Evolutionary conservation across 2,797 vertebrate genomes (phyloP), one percentile per base, ranked within the genome.

Genomic region (Microctenopoma lineatum): DNA sequence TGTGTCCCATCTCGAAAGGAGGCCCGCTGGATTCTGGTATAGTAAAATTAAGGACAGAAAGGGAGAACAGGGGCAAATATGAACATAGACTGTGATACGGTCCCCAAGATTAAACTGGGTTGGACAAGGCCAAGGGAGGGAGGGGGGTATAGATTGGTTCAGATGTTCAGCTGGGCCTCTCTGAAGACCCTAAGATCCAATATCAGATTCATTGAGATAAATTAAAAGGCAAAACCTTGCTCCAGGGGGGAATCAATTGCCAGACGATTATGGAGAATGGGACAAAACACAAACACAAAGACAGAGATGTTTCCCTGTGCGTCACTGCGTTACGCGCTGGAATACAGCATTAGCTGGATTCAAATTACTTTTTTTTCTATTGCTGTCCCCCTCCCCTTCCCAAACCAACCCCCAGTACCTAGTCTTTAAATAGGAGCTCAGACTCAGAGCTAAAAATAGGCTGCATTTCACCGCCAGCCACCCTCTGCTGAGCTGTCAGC

Each of bases 401-500:
- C 58, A 63, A 73, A 66, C 42, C 32, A 21, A 64, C 83, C 78
- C 81, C 69, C 53, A 52, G 47, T 73, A 79, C 79, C 75, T 75
- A 27, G 46, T 89, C 86, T 87, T 88, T 81, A 87, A 87, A 87
- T 84, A 91, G 85, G 81, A 85, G 67, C 74, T 62, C 5, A 47
- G 69, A 63, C 70, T 84, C 51, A 21, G 68, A 68, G 84, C 79
- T 92, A 91, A 89, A 90, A 86, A 92, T 90, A 91, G 87, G 68
- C 48, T 25, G n/a, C 59, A 70, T 85, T 83, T 87, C 79, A 70
- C 70, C 56, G 10, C 68, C 80, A 83, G 81, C 77, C 85, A 79
- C 81, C 83, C 74, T 84, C 67, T 66, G 67, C 79, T 73, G 85
- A 90, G 84, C 90, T 90, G 89, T 92, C 90, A 91, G 88, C 59